Base-by-base conservation (phyloP, 2,888 invertebrate species). In the Pammene aurita region DNA sequence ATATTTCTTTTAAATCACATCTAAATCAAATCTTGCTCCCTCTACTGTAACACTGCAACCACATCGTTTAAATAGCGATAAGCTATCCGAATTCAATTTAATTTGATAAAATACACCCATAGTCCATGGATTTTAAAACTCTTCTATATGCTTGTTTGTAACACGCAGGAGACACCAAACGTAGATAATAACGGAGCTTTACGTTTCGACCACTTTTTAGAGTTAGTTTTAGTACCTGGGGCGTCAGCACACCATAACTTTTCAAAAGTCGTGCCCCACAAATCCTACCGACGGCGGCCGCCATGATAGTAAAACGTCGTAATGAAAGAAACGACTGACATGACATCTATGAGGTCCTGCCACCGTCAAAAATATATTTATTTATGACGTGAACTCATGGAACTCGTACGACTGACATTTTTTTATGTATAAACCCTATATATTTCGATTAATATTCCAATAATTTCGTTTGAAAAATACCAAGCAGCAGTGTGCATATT, bases 231-330 rank as follows among this genome's bases (percentile, higher is more conserved):
- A 83, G 84, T 94, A 96, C 97, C 95, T 97, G 96, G 88, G 94
- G 95, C 83, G 94, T 89, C 84, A 94, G 90, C 84, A 94, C 93
- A 90, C 94, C 94, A 92, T 93, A 94, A 80, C 95, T 93, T 94
- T 95, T 96, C 85, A 97, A 94, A 91, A 97, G 94, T 90, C 95
- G 95, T 88, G 96, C 95, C 93, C 96, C 96, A 93, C 95, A 96
- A 94, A 97, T 95, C 93, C 96, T 95, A 93, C 96, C 96, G 90
- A 97, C 95, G 90, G 95, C 95, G 92, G 96, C 96, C 94, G 97
- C 96, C 97, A 97, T 97, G 94, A 95, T 96, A 94, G 94, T 84
- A 89, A 91, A 91, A 90, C 91, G 90, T 89, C 90, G 87, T 79
- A 86, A 83, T 86, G 89, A 90, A 86, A 84, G 86, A 84, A 80